These are phyloP conservation scores for Andrena chrysosceles DNA, from an alignment of 2,888 invertebrate genomes.

Conservation along the genomic window DNA sequence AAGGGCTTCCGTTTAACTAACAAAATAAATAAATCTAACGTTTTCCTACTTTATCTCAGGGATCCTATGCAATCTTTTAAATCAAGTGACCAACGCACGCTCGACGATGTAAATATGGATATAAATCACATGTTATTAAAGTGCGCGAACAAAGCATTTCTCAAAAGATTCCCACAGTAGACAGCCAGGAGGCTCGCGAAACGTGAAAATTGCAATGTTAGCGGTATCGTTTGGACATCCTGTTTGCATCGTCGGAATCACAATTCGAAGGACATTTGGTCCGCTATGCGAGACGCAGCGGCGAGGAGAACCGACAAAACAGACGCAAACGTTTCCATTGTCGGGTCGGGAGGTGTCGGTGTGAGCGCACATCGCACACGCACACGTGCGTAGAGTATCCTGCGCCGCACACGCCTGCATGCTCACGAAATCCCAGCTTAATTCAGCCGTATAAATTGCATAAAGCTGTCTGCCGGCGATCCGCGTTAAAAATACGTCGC, in stretches of 20 bases:
- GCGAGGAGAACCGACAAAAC: slow-evolving; percentile 15
- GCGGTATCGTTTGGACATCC: slow-evolving; percentile 58
- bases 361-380: no score
- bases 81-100: no score
- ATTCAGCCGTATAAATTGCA: slow-evolving; percentile 57
- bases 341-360: slow-evolving; percentile 2
- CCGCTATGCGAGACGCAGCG: slow-evolving; percentile 34
- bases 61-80: no score
- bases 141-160: not conserved
- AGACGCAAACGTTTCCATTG: slow-evolving; percentile 45
- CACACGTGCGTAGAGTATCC: not conserved
- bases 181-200: not conserved
- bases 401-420: slow-evolving; percentile 10
- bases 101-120: not conserved
- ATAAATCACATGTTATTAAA: not conserved
- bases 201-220: slow-evolving; percentile 50
- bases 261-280: slow-evolving; percentile 55
- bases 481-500: slow-evolving; percentile 50
- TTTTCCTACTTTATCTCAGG: no score
- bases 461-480: slow-evolving; percentile 56
- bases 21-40: no score
- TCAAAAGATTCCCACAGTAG: not conserved
- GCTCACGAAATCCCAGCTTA: slow-evolving; percentile 34
- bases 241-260: slow-evolving; percentile 58
- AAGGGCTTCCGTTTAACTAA: no score